Conservation (phyloP, 2,888 invertebrate species). For the Altica lythri region DNA sequence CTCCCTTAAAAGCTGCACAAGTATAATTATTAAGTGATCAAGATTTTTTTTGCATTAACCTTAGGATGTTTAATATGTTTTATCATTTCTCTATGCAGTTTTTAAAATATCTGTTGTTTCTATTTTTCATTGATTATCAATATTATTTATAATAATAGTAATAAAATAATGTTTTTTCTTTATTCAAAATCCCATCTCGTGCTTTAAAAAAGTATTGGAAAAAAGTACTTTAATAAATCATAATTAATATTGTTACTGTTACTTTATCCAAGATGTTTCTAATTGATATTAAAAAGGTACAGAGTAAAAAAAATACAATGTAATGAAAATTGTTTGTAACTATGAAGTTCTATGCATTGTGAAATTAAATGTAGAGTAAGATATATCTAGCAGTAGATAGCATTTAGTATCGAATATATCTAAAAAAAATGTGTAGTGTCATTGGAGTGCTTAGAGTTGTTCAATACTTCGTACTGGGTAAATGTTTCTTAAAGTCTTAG, state of each 20-base stretch:
- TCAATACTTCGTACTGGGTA: conserved; percentile 38
- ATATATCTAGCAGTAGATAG: conserved; percentile 57
- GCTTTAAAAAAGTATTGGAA: background rate
- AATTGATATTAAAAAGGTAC: conserved; percentile 38
- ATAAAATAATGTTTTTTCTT: too few relatives aligned
- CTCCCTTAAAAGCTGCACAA: too few relatives aligned
- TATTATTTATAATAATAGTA: too few relatives aligned
- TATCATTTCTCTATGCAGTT: too few relatives aligned
- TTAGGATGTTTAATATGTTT: too few relatives aligned
- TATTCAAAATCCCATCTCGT: background rate
- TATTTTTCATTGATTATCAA: too few relatives aligned
- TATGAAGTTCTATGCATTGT: conserved; percentile 47
- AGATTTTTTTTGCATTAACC: too few relatives aligned
- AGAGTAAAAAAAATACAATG: conserved; percentile 1
- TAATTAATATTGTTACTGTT: background rate
- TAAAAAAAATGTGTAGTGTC: conserved; percentile 56
- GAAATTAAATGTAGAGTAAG: conserved; percentile 53
- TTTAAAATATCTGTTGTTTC: too few relatives aligned
- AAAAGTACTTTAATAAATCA: too few relatives aligned
- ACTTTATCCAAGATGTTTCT: conserved; percentile 34
- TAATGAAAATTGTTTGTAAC: conserved; percentile 33
- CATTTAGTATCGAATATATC: conserved; percentile 56
- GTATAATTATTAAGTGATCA: too few relatives aligned
- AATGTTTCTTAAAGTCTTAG: too few relatives aligned
- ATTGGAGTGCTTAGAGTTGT: conserved; percentile 55